A percentile compares a stretch with the other conserved stretches of the same genome.
phyloP scores from a whole-genome alignment of 53 echinoderm and acorn worm species.

The Arbacia lixula region DNA sequence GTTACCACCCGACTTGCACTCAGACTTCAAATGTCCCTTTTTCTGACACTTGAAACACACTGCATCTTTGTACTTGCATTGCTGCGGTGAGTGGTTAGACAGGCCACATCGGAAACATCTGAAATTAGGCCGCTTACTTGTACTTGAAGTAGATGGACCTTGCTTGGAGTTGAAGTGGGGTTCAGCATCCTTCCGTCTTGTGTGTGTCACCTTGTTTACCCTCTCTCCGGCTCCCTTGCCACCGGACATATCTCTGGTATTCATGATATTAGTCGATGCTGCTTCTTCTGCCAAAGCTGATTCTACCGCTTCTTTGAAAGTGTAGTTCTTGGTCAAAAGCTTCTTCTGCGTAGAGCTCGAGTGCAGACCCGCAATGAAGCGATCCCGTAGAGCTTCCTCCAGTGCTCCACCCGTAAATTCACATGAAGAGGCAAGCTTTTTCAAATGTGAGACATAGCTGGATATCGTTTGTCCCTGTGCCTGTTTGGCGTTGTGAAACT shows the following conservation, averaged over 20 bases:
- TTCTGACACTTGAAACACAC: not conserved
- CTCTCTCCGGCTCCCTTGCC: not conserved
- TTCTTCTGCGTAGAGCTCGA: not conserved
- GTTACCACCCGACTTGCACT: too few species aligned
- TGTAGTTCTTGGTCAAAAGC: not conserved
- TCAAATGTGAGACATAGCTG: not conserved
- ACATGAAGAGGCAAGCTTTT: not conserved
- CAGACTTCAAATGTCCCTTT: not conserved
- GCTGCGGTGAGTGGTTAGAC: not conserved
- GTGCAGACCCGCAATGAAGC: not conserved
- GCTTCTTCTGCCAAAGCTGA: not conserved
- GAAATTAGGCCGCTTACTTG: too few species aligned
- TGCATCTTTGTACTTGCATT: not conserved
- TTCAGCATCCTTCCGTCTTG: too few species aligned
- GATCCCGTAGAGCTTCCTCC: conserved; percentile 5
- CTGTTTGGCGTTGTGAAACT: conserved; percentile 12
- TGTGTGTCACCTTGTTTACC: not conserved
- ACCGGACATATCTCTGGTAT: not conserved
- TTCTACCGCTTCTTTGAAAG: not conserved
- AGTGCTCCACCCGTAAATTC: not conserved
- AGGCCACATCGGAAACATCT: not conserved
- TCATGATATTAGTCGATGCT: not conserved
- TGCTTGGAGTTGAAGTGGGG: too few species aligned
- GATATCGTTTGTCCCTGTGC: not conserved
- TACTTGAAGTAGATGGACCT: too few species aligned